Conservation (phyloP, 2,888 invertebrate genomes). For the Erpobdella octoculata region DNA sequence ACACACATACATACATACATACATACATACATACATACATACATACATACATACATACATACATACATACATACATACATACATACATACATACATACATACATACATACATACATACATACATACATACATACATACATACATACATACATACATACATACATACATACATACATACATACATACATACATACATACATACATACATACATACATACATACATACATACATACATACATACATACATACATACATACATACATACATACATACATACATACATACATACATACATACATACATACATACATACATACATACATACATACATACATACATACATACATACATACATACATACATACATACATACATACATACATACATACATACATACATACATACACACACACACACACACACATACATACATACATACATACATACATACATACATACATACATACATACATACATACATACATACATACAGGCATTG, state of each 20-base stretch:
- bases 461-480: slow-evolving; percentile 1
- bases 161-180: slow-evolving; percentile 1
- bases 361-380: slow-evolving; percentile 1
- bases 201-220: slow-evolving; percentile 1
- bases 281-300: slow-evolving; percentile 1
- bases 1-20: slow-evolving; percentile 1
- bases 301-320: slow-evolving; percentile 1
- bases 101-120: slow-evolving; percentile 1
- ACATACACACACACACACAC: slow-evolving; percentile 1
- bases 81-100: slow-evolving; percentile 1
- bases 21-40: slow-evolving; percentile 1
- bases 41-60: background rate
- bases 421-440: slow-evolving; percentile 1
- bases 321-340: slow-evolving; percentile 1
- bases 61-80: background rate
- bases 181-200: slow-evolving; percentile 1
- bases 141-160: slow-evolving; percentile 1
- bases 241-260: slow-evolving; percentile 1
- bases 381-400: slow-evolving; percentile 1
- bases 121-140: slow-evolving; percentile 1
- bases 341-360: slow-evolving; percentile 1
- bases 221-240: slow-evolving; percentile 1
- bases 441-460: slow-evolving; percentile 1
- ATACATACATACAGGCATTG: background rate
- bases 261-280: slow-evolving; percentile 1